Conservation (phyloP, 92 coral and sea anemone genomes). For the Meandrina meandrites region DNA sequence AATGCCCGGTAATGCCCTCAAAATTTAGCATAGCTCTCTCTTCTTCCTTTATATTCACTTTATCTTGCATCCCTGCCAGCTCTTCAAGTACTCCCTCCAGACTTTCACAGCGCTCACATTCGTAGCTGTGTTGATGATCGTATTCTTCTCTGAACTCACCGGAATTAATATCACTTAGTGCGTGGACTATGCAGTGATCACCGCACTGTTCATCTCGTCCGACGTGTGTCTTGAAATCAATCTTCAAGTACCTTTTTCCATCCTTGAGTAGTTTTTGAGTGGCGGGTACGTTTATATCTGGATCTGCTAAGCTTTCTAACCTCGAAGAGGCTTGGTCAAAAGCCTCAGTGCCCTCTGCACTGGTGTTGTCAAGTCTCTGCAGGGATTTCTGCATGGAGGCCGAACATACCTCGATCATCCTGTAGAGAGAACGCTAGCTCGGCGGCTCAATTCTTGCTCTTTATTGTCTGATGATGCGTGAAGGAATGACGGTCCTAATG, state of each 20-base stretch:
- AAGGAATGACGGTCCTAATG: slow-evolving; percentile 42
- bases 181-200: slow-evolving; percentile 49
- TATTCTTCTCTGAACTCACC: slow-evolving; percentile 26
- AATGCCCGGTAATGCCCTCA: slow-evolving; percentile 15
- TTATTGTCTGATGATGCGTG: slow-evolving; percentile 35
- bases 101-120: slow-evolving; percentile 39
- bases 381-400: slow-evolving; percentile 55
- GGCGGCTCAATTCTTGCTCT: slow-evolving; percentile 42
- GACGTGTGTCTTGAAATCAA: slow-evolving; percentile 55
- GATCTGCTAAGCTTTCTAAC: slow-evolving; percentile 33
- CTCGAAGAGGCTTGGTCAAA: neutral
- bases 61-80: slow-evolving; percentile 4
- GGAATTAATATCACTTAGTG: slow-evolving; percentile 35
- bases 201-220: slow-evolving; percentile 51
- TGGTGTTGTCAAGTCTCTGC: slow-evolving; percentile 41
- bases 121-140: slow-evolving; percentile 38
- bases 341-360: no score
- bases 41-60: slow-evolving; percentile 31
- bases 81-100: slow-evolving; percentile 45
- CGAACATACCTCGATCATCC: slow-evolving; percentile 50
- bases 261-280: slow-evolving; percentile 33
- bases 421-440: slow-evolving; percentile 24
- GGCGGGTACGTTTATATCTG: slow-evolving; percentile 11
- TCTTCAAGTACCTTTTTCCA: slow-evolving; percentile 56
- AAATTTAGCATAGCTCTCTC: slow-evolving; percentile 35